Conservation (phyloP, 1,140 invertebrate genomes). For the Sminthurinus signatus region DNA sequence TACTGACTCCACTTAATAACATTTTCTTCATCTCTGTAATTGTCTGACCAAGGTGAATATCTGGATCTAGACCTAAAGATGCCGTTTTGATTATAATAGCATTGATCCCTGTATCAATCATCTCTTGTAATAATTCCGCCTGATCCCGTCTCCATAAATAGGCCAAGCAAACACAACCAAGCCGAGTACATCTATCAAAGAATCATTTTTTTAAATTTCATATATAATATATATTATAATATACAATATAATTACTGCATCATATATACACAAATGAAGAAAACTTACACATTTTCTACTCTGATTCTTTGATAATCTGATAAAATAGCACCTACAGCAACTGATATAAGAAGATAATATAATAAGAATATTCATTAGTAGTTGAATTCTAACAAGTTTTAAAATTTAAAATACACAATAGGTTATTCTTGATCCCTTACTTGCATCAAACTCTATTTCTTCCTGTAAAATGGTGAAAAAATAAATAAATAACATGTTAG, state of each 20-base stretch:
- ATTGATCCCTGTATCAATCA: constrained; percentile 86
- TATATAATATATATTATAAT: too few relatives aligned
- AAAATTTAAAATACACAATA: too few relatives aligned
- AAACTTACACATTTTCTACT: constrained; percentile 93
- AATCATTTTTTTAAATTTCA: constrained; percentile 25
- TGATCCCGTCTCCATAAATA: constrained; percentile 95
- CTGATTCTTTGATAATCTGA: constrained; percentile 96
- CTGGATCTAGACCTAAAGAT: constrained; percentile 76
- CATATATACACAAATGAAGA: too few relatives aligned
- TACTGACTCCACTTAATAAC: constrained; percentile 77
- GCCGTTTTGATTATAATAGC: constrained; percentile 96
- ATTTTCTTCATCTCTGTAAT: constrained; percentile 75
- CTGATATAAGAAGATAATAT: too few relatives aligned
- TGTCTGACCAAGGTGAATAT: constrained; percentile 78
- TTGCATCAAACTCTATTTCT: constrained; percentile 75
- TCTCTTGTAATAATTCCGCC: constrained; percentile 88
- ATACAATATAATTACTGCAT: too few relatives aligned
- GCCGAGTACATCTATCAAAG: constrained; percentile 68
- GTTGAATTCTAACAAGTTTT: too few relatives aligned
- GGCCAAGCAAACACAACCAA: constrained; percentile 78
- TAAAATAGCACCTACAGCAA: constrained; percentile 93
- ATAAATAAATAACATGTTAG: too few relatives aligned
- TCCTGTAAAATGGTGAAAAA: constrained; percentile 53
- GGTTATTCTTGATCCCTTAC: too few relatives aligned
- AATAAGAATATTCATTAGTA: too few relatives aligned